Evolutionary conservation across 2,113 vertebrate species (phyloP).

Genomic region (Potamarius usumacintae): DNA sequence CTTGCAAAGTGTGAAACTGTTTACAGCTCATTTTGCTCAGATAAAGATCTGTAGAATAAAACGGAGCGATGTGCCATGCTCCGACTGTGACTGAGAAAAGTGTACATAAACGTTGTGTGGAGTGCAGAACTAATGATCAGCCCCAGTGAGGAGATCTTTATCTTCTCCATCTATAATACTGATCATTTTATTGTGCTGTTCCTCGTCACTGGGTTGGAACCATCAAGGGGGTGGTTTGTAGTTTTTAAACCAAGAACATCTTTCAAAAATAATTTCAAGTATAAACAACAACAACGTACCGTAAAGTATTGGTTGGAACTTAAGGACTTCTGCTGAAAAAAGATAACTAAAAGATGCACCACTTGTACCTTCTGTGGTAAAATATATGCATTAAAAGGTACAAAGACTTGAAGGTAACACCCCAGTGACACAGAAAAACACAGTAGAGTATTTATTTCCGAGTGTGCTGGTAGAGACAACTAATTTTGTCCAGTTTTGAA

Average conservation of each 20-base stretch:
- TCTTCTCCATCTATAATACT: not conserved
- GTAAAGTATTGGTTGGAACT: not conserved
- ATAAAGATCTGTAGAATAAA: constrained; percentile 65
- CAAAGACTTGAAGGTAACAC: not conserved
- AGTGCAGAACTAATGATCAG: constrained; percentile 27
- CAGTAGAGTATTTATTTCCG: not conserved
- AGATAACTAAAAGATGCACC: not conserved
- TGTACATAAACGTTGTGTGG: constrained; percentile 26
- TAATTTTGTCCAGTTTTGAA: not conserved
- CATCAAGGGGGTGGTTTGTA: not conserved
- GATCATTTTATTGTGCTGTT: not conserved
- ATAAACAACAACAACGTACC: not conserved
- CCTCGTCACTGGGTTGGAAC: not conserved
- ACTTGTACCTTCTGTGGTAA: not conserved
- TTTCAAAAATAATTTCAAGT: not conserved
- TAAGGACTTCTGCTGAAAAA: not conserved
- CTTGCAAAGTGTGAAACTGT: constrained; percentile 64
- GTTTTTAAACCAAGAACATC: not conserved
- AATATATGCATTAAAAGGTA: not conserved
- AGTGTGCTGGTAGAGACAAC: not conserved
- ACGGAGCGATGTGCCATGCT: constrained; percentile 50
- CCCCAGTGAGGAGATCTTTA: constrained; percentile 4
- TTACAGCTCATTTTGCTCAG: constrained; percentile 67
- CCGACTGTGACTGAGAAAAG: constrained; percentile 15
- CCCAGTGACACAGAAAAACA: too few species aligned